Percentiles rank a stretch among this genome's conserved stretches.
Conservation (phyloP, 2,113 vertebrate genomes). For the Callospermophilus lateralis region DNA sequence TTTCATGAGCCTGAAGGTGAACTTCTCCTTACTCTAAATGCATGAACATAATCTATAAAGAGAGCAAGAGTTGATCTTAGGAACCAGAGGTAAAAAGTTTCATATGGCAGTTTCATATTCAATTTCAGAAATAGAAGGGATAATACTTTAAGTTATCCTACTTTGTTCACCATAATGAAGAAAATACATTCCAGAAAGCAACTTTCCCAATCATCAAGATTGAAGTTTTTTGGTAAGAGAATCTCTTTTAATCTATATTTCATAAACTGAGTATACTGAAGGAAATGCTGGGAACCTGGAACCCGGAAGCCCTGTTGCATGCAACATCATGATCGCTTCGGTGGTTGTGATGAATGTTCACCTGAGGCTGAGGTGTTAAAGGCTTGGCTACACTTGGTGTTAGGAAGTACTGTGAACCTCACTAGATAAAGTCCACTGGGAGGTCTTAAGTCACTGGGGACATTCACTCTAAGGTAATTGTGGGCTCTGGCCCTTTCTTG, state of each 20-base stretch:
- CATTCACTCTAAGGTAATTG: too few relatives aligned
- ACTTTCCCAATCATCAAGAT: not conserved
- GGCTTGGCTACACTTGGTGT: too few relatives aligned
- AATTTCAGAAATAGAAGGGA: not conserved
- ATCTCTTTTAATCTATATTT: not conserved
- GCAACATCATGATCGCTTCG: not conserved
- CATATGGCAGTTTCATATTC: not conserved
- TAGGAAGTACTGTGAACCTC: not conserved
- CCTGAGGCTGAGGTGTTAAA: too few relatives aligned
- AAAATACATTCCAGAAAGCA: not conserved
- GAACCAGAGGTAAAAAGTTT: not conserved
- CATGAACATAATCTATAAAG: not conserved
- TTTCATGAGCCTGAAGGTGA: not conserved
- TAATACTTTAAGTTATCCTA: not conserved
- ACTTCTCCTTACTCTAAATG: not conserved
- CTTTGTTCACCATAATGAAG: not conserved
- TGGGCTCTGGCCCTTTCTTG: not conserved
- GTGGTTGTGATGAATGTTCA: not conserved
- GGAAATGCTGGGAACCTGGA: not conserved
- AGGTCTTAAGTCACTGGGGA: not conserved
- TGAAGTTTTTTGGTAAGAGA: not conserved
- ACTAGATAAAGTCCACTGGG: too few relatives aligned
- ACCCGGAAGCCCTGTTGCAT: accelerated
- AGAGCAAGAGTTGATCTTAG: not conserved
- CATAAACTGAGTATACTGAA: not conserved